Evolutionary conservation across 2,888 invertebrate genomes (phyloP).

Genomic region (Temnothorax rugatulus): DNA sequence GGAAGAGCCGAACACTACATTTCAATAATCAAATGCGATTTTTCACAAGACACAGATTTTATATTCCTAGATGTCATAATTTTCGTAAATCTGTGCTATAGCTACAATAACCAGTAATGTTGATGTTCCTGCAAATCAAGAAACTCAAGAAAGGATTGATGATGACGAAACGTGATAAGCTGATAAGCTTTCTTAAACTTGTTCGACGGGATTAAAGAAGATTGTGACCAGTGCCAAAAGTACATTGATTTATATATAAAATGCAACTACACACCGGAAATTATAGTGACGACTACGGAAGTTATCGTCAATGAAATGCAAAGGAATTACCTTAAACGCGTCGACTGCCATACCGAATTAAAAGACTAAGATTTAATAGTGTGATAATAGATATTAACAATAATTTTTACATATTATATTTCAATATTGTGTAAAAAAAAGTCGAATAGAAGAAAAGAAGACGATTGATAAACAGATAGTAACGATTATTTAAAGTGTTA

Average conservation of each 20-base stretch:
- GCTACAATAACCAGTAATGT: not conserved
- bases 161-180: not conserved
- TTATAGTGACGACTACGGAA: not conserved
- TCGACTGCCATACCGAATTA: constrained; percentile 21
- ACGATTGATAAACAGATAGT: not conserved
- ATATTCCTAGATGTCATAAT: not conserved
- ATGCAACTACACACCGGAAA: not conserved
- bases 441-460: not conserved
- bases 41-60: not conserved
- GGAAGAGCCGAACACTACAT: not conserved
- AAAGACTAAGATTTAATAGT: constrained; percentile 25
- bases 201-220: not conserved
- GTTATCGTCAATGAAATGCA: not conserved
- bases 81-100: not conserved
- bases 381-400: constrained; percentile 24
- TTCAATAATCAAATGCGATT: not conserved
- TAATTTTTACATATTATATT: constrained; percentile 17
- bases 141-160: not conserved
- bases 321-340: not conserved
- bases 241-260: not conserved
- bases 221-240: constrained; percentile 41
- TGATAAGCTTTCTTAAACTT: not conserved
- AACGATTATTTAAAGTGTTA: not conserved
- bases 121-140: constrained; percentile 1
- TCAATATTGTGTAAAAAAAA: not conserved